Base-by-base conservation (phyloP, 2,888 invertebrate species). In the Blastobasis adustella region DNA sequence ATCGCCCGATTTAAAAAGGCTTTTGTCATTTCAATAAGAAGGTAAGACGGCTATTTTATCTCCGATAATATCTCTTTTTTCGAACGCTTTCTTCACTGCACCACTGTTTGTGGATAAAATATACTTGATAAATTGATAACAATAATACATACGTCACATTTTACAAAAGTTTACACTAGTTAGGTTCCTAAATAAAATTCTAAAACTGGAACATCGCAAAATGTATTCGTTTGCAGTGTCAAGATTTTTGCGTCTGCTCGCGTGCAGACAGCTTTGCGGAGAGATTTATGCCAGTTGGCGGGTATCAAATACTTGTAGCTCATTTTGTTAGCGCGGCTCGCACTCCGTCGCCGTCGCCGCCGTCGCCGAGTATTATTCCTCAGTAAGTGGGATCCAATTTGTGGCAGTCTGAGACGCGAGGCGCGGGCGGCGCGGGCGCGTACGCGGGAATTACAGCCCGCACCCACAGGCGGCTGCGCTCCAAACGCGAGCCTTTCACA, bases 381-480 rank as follows among this genome's bases (percentile, higher is more conserved):
- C 62, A 56, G 65, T 66, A 71, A 68, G 61, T 66, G 60, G 60
- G 60, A 71, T 71, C 71, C 69, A 76, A 77, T 75, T 76, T 75
- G 63, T 61, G 66, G 67, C 63, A 68, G 60, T 65, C 69, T 57
- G 57, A 51, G 58, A 9, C 9, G 6, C 42, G 42, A 4, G 41
- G 41, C 41, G 41, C 7, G 6, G 41, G 41, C 41, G 41, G 41
- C 41, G 41, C 9, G 23, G 23, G 23, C 23, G 23, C 23, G 23
- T 23, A 23, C 23, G 42, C 42, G 42, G 10, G 42, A 68, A 67
- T 71, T 71, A 73, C 71, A 72, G 67, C 68, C 66, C 67, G 64
- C 62, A 59, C 23, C 23, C 64, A 69, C 67, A 63, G 61, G 59
- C 61, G 61, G 56, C 62, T 63, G 63, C 62, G 64, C 65, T 60